Percentiles rank a stretch among this genome's conserved stretches.
Evolutionary conservation across 2,113 vertebrate genomes (phyloP).

Genomic region (Sylvilagus bachmani): DNA sequence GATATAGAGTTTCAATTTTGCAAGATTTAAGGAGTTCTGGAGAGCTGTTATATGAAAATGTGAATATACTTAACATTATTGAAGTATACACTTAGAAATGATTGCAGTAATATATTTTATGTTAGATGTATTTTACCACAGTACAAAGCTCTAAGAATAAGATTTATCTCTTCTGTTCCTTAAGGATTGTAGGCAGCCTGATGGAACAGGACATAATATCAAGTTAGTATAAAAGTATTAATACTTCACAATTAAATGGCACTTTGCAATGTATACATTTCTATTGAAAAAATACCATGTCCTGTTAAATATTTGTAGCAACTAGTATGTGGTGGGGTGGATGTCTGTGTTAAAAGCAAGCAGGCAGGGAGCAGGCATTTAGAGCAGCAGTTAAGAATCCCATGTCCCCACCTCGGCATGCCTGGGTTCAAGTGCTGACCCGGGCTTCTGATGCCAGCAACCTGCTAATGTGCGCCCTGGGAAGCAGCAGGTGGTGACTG

Average conservation of each 20-base stretch:
- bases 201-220: neutral
- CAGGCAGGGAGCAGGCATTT: neutral
- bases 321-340: neutral
- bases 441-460: no score
- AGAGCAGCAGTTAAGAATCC: no score
- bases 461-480: no score
- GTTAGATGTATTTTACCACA: neutral
- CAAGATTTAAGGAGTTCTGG: constrained; percentile 31
- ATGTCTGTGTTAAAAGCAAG: constrained; percentile 49
- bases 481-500: no score
- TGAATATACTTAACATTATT: neutral
- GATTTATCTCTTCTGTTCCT: constrained; percentile 49
- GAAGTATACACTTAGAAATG: neutral
- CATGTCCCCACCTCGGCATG: no score
- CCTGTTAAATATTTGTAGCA: constrained; percentile 9
- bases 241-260: neutral
- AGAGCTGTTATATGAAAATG: neutral
- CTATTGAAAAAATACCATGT: neutral
- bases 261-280: constrained; percentile 12
- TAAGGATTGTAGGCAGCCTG: neutral
- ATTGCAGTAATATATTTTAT: neutral
- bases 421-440: no score
- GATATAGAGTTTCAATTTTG: constrained; percentile 20
- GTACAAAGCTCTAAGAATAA: neutral
- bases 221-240: constrained; percentile 29